phyloP scores from a whole-genome alignment of 2,888 invertebrate genomes.

The Papilio elwesi region DNA sequence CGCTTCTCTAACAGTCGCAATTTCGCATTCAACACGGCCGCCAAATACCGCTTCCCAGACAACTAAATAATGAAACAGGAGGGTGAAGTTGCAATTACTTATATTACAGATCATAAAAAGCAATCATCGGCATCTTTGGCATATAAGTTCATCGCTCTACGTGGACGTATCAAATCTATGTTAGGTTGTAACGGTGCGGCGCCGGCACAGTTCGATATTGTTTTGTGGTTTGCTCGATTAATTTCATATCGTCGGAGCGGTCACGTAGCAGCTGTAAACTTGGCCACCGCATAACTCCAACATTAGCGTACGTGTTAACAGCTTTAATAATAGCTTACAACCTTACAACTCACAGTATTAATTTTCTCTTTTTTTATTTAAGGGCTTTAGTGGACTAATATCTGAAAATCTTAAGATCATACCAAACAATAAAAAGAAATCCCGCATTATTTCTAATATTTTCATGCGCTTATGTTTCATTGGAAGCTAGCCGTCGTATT shows the following conservation, averaged over 20 bases:
- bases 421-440: too few relatives aligned
- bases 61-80: constrained; percentile 1
- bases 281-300: constrained; percentile 21
- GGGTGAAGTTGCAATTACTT: constrained; percentile 34
- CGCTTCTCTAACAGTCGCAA: constrained; percentile 20
- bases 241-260: constrained; percentile 55
- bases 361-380: too few relatives aligned
- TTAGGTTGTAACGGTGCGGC: constrained; percentile 57
- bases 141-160: constrained; percentile 42
- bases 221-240: constrained; percentile 66
- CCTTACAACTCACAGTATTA: background rate
- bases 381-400: too few relatives aligned
- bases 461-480: too few relatives aligned
- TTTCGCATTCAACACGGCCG: constrained; percentile 34
- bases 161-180: constrained; percentile 42
- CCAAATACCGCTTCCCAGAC: constrained; percentile 10
- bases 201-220: constrained; percentile 58
- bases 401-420: too few relatives aligned
- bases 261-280: constrained; percentile 41
- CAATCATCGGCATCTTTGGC: constrained; percentile 28
- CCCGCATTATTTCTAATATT: too few relatives aligned
- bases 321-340: constrained; percentile 21
- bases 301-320: constrained; percentile 31
- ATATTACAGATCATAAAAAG: constrained; percentile 35
- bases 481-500: background rate